phyloP scores from a whole-genome alignment of 2,888 invertebrate genomes.

The Silvanus unidentatus region DNA sequence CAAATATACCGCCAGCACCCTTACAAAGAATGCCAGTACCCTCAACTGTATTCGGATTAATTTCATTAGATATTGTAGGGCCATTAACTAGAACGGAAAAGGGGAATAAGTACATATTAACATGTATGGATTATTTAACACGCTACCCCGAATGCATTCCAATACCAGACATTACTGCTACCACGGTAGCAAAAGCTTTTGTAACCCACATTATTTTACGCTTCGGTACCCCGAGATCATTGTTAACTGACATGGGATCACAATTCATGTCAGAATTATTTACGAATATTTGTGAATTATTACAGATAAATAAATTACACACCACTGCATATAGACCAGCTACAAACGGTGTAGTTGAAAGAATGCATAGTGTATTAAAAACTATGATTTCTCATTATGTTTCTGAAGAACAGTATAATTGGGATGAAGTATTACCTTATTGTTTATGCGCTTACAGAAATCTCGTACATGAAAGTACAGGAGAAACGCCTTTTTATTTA shows the following conservation, averaged over 20 bases:
- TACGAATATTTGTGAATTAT: slow-evolving; percentile 20
- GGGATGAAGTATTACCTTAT: slow-evolving; percentile 29
- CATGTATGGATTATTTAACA: slow-evolving; percentile 20
- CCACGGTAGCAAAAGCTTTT: slow-evolving; percentile 16
- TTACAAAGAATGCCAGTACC: slow-evolving; percentile 5
- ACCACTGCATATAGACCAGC: slow-evolving; percentile 30
- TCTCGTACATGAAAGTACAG: slow-evolving; percentile 17
- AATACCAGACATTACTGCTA: slow-evolving; percentile 15
- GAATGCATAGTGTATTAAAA: slow-evolving; percentile 29
- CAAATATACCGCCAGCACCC: neutral
- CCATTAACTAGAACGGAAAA: slow-evolving; percentile 15
- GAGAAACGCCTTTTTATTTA: slow-evolving; percentile 22
- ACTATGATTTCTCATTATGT: slow-evolving; percentile 29
- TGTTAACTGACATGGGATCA: slow-evolving; percentile 29
- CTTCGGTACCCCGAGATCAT: slow-evolving; percentile 18
- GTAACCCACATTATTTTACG: slow-evolving; percentile 14
- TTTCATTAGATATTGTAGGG: slow-evolving; percentile 23
- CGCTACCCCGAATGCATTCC: slow-evolving; percentile 19
- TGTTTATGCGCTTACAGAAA: slow-evolving; percentile 24
- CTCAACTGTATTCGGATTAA: slow-evolving; percentile 14
- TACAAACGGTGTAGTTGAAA: slow-evolving; percentile 32
- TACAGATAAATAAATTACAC: slow-evolving; percentile 24
- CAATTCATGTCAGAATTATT: slow-evolving; percentile 28
- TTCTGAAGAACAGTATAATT: slow-evolving; percentile 20
- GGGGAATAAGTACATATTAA: slow-evolving; percentile 22